A percentile compares a stretch with the other conserved stretches of the same genome.
These are phyloP conservation scores for Macrotis lagotis DNA, from an alignment of 2,113 vertebrate species.

Conservation along the genomic window DNA sequence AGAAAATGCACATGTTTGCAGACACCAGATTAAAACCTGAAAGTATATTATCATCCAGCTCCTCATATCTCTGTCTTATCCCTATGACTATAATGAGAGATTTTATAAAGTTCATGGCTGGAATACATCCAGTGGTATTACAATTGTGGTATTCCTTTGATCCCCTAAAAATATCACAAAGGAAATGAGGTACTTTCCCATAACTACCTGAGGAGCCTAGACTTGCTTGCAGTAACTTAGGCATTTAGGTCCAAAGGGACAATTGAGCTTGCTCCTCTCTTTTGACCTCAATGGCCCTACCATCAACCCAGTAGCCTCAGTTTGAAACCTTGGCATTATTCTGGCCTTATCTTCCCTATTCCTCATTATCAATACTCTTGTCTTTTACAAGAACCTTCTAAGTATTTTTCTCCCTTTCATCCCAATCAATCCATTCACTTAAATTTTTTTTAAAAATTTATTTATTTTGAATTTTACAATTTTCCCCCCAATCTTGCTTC, in stretches of 20 bases:
- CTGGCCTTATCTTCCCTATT: not conserved
- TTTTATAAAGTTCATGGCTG: not conserved
- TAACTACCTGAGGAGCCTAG: not conserved
- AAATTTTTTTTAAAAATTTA: too few relatives aligned
- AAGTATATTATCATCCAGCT: not conserved
- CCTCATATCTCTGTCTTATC: not conserved
- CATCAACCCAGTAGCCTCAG: not conserved
- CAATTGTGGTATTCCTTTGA: fast-evolving
- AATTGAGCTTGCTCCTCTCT: not conserved
- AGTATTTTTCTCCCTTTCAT: not conserved
- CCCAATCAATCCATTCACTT: not conserved
- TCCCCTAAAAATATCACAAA: not conserved
- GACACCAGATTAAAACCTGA: not conserved
- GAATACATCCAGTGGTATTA: not conserved
- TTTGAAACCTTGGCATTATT: not conserved
- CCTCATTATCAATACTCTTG: not conserved
- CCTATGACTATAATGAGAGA: not conserved
- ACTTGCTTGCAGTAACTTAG: not conserved
- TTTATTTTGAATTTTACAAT: too few relatives aligned
- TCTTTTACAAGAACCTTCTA: not conserved
- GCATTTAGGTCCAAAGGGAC: not conserved
- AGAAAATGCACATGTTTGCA: not conserved
- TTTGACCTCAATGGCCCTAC: not conserved
- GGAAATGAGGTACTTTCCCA: not conserved
- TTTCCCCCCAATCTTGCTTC: too few relatives aligned